These are phyloP conservation scores for Myrmophylax atrothorax DNA, from an alignment of 2,113 vertebrate genomes.

Conservation along the genomic window DNA sequence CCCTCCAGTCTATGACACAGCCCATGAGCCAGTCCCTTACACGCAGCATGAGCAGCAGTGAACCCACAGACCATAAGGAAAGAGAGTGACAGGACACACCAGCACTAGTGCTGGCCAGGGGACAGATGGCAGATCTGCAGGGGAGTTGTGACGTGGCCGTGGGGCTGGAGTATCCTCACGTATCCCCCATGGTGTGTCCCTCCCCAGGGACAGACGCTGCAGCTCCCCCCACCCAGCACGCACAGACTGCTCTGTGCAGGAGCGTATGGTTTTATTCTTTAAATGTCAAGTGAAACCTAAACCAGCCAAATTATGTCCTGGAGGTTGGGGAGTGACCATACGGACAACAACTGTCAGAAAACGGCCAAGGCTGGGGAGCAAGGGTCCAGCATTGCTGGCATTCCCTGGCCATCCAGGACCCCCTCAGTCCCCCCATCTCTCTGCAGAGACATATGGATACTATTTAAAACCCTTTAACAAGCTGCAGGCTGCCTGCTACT, in stretches of 20 bases:
- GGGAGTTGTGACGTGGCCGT: neutral
- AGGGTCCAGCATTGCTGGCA: slow-evolving; percentile 70
- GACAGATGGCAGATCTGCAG: neutral
- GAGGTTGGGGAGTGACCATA: slow-evolving; percentile 14
- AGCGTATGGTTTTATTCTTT: slow-evolving; percentile 49
- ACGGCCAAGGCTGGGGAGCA: slow-evolving; percentile 11
- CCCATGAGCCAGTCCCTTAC: neutral
- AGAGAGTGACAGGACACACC: neutral
- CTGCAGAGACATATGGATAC: slow-evolving; percentile 69
- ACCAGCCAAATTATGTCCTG: slow-evolving; percentile 44
- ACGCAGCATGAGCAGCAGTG: neutral
- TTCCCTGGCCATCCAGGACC: slow-evolving; percentile 62
- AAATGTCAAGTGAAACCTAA: slow-evolving; percentile 67
- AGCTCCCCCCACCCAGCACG: neutral
- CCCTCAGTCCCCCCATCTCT: slow-evolving; percentile 36
- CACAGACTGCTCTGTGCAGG: neutral
- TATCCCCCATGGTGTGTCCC: neutral
- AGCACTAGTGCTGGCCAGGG: neutral
- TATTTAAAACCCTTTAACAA: slow-evolving; percentile 77
- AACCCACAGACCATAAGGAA: neutral
- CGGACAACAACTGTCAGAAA: slow-evolving; percentile 69
- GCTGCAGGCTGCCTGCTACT: slow-evolving; percentile 65
- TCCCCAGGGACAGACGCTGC: neutral
- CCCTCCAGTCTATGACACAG: neutral
- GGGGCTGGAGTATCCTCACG: neutral